A percentile compares a stretch with the other conserved stretches of the same genome.
These are phyloP conservation scores for Cynopterus brachyotis DNA, from an alignment of 2,113 vertebrate genomes.

Conservation along the genomic window DNA sequence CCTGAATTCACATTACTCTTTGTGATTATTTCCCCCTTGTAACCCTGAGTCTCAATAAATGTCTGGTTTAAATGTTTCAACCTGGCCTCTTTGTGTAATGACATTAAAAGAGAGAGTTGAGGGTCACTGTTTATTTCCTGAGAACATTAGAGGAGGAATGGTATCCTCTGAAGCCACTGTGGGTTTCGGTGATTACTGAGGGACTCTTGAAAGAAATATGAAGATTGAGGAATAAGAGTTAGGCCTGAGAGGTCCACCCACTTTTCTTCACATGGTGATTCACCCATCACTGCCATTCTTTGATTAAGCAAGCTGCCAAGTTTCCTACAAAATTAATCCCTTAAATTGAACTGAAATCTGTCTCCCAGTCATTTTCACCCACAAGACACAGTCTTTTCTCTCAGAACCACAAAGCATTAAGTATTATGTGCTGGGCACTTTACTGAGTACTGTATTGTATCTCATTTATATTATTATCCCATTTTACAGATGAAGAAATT, in stretches of 20 bases:
- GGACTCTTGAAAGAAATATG: background rate
- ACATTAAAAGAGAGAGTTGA: background rate
- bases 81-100: background rate
- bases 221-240: background rate
- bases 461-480: background rate
- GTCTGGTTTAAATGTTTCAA: background rate
- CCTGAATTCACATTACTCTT: background rate
- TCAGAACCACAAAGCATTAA: background rate
- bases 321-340: constrained; percentile 30
- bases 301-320: constrained; percentile 34
- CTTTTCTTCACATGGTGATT: background rate
- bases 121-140: background rate
- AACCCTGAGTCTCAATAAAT: constrained; percentile 9
- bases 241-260: background rate
- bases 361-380: background rate
- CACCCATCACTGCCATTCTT: constrained; percentile 9
- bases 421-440: background rate
- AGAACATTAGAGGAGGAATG: background rate
- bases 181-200: background rate
- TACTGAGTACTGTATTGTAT: background rate
- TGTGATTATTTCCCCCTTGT: background rate
- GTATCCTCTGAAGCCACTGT: background rate
- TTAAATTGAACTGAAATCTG: constrained; percentile 42
- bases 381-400: background rate
- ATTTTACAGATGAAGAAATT: constrained; percentile 26